Conservation (phyloP, 2,113 vertebrate species). For the Panurus biarmicus region DNA sequence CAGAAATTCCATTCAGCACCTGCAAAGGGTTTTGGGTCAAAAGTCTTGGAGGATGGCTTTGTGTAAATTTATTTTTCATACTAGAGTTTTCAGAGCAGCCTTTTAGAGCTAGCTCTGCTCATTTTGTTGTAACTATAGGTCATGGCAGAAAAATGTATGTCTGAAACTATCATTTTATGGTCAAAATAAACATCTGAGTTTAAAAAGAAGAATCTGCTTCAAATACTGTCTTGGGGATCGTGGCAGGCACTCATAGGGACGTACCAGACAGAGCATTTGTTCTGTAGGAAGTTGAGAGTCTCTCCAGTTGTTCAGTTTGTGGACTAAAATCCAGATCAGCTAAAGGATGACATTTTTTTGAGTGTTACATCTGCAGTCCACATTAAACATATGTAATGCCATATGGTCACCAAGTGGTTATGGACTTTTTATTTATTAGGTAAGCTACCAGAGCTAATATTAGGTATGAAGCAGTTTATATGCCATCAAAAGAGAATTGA, state of each 20-base stretch:
- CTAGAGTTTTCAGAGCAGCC: background rate
- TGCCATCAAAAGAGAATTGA: background rate
- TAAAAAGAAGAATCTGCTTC: background rate
- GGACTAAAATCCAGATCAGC: background rate
- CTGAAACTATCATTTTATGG: background rate
- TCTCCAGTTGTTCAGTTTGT: background rate
- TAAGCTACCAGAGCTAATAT: background rate
- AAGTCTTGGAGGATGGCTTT: background rate
- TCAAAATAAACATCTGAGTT: background rate
- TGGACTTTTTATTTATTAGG: background rate
- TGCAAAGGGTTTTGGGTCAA: background rate
- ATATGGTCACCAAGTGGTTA: background rate
- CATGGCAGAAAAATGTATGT: background rate
- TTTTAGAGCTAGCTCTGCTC: background rate
- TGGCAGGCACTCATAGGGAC: fast-evolving
- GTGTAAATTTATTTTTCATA: background rate
- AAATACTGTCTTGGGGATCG: background rate
- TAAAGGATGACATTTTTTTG: background rate
- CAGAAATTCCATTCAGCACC: background rate
- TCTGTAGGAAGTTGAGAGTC: background rate
- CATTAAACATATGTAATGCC: slow-evolving; percentile 11
- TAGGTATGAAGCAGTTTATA: background rate
- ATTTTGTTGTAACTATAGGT: background rate
- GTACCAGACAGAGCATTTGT: background rate
- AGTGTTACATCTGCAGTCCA: background rate